A percentile compares a stretch with the other conserved stretches of the same genome.
Evolutionary conservation across 2,797 vertebrate species (phyloP).

Genomic region (Paedocypris micromegethes): DNA sequence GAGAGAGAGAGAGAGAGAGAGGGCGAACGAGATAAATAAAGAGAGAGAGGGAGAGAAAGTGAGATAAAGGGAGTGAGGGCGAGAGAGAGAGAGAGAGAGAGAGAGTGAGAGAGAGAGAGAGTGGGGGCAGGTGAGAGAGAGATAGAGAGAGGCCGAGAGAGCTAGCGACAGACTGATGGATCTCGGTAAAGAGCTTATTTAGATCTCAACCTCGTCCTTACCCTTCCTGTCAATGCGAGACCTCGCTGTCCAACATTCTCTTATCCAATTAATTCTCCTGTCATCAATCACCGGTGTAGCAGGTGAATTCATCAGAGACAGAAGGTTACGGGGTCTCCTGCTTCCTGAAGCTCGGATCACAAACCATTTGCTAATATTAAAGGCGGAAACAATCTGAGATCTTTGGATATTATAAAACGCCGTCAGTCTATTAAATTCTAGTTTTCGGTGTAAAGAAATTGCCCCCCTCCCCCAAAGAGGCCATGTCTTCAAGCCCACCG

Average conservation of each 20-base stretch:
- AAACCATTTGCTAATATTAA: slow-evolving; percentile 9
- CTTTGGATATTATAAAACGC: slow-evolving; percentile 26
- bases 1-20: too few species aligned
- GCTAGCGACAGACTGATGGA: slow-evolving; percentile 30
- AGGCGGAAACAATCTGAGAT: neutral
- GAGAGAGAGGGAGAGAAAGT: too few species aligned
- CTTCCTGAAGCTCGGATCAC: slow-evolving; percentile 7
- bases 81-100: slow-evolving; percentile 25
- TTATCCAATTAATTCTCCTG: slow-evolving; percentile 48
- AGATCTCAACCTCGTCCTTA: slow-evolving; percentile 37
- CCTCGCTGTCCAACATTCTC: slow-evolving; percentile 46
- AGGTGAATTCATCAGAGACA: slow-evolving; percentile 39
- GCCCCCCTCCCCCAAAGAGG: slow-evolving; percentile 6
- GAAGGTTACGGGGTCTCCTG: slow-evolving; percentile 33
- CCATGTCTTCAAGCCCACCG: slow-evolving; percentile 35
- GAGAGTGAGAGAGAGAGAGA: neutral
- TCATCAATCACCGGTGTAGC: slow-evolving; percentile 46
- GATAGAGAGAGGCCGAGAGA: neutral
- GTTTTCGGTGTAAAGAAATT: slow-evolving; percentile 37
- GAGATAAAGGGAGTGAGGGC: too few species aligned
- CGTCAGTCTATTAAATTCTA: slow-evolving; percentile 30
- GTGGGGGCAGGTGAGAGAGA: too few species aligned
- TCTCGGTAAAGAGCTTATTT: slow-evolving; percentile 46
- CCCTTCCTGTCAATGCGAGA: slow-evolving; percentile 43
- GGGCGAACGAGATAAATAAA: too few species aligned